phyloP scores from a whole-genome alignment of 2,888 invertebrate genomes.

The Xestia rhomboidea region DNA sequence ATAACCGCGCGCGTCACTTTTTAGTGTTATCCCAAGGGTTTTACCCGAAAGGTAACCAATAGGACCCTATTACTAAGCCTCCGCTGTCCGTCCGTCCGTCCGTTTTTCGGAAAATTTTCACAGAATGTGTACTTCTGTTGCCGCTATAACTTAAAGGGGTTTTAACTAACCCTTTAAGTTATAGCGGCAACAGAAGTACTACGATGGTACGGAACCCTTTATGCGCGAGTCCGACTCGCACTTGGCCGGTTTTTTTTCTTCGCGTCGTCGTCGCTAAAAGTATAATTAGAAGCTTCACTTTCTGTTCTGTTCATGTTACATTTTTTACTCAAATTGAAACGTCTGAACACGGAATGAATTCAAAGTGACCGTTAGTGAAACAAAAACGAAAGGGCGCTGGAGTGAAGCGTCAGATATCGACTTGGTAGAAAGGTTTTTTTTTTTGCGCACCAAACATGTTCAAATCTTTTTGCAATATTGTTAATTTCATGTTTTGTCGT shows the following conservation, averaged over 20 bases:
- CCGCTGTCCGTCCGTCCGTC: too few species aligned
- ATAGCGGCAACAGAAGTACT: too few species aligned
- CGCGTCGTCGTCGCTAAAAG: neutral
- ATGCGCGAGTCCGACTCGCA: too few species aligned
- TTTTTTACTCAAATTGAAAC: neutral
- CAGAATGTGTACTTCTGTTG: too few species aligned
- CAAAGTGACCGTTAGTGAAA: neutral
- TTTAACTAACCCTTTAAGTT: too few species aligned
- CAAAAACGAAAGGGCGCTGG: neutral
- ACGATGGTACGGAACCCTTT: too few species aligned
- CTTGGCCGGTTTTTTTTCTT: neutral
- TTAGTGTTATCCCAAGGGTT: too few species aligned
- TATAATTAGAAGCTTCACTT: neutral
- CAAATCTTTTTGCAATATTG: neutral
- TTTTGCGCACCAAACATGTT: neutral
- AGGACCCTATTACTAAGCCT: too few species aligned
- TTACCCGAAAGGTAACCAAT: too few species aligned
- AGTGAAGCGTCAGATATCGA: neutral
- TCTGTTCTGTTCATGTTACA: neutral
- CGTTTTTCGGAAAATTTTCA: too few species aligned
- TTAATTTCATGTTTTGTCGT: fast-evolving
- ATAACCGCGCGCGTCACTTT: neutral
- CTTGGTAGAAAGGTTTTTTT: neutral
- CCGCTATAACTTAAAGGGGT: too few species aligned
- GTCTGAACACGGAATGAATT: neutral